Evolutionary conservation across 2,113 vertebrate genomes (phyloP).

Genomic region (Platysternon megacephalum): DNA sequence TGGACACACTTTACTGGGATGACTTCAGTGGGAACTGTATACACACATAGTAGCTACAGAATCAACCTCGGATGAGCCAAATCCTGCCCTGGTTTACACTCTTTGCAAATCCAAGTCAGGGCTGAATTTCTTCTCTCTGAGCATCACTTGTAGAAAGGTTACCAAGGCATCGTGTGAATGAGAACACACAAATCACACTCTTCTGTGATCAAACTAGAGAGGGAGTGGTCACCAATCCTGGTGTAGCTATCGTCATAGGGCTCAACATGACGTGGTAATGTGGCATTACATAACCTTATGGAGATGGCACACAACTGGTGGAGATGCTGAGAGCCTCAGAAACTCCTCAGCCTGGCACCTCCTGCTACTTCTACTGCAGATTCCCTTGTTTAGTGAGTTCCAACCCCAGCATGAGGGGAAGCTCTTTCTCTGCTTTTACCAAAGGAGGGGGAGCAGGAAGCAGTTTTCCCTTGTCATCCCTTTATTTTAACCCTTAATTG

Average conservation of each 20-base stretch:
- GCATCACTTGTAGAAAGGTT: neutral
- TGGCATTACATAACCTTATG: neutral
- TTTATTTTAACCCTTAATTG: neutral
- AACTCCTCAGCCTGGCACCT: neutral
- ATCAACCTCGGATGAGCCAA: neutral
- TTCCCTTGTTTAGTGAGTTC: neutral
- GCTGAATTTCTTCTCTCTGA: neutral
- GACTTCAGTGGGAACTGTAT: neutral
- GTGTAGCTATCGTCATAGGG: neutral
- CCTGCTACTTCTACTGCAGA: neutral
- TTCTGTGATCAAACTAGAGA: too few species aligned
- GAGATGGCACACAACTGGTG: neutral
- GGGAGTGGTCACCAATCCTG: neutral
- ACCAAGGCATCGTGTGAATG: neutral
- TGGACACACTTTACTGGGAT: neutral
- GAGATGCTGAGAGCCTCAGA: neutral
- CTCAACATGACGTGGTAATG: neutral
- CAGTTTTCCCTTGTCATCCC: neutral
- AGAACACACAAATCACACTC: neutral
- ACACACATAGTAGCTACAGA: rapidly evolving
- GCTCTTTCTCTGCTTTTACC: rapidly evolving
- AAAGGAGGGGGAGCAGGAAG: neutral
- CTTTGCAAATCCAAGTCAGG: too few species aligned
- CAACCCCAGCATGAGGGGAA: neutral
- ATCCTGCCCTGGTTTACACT: neutral